These are phyloP conservation scores for Sebastes diploproa DNA, from an alignment of 2,797 vertebrate species.

Conservation along the genomic window DNA sequence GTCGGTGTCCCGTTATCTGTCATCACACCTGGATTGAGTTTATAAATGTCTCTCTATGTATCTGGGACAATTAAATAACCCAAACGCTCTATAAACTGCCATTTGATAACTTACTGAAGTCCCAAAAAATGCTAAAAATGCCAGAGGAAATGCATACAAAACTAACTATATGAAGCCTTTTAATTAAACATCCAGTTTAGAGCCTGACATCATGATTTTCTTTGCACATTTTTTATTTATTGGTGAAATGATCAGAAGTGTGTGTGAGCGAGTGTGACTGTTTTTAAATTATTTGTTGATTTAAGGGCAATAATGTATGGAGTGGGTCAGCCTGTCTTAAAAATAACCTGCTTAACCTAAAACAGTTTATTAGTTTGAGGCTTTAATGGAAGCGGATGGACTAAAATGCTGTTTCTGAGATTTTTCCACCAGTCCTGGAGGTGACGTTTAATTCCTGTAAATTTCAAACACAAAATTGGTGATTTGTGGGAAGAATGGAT, in stretches of 20 bases:
- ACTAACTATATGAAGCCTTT: background rate
- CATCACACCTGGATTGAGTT: background rate
- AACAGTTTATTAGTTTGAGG: background rate
- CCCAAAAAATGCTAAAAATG: background rate
- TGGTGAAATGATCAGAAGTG: constrained; percentile 7
- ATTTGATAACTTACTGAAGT: background rate
- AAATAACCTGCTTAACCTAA: background rate
- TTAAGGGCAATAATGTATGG: constrained; percentile 34
- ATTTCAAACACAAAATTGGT: background rate
- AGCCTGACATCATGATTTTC: background rate
- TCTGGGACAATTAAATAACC: background rate
- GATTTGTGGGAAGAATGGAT: background rate
- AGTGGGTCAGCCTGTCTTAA: background rate
- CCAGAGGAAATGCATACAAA: background rate
- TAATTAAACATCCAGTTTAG: background rate
- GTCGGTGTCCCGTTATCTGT: background rate
- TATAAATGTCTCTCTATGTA: background rate
- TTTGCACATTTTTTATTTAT: constrained; percentile 56
- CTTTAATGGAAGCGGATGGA: background rate
- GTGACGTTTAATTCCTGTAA: background rate
- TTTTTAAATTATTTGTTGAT: background rate
- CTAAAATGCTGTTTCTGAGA: background rate
- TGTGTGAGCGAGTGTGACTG: background rate
- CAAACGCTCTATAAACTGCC: constrained; percentile 16
- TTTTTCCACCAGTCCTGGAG: too few relatives aligned